Percentiles rank a stretch among this genome's conserved stretches.
phyloP scores from a whole-genome alignment of 2,113 vertebrate genomes.

The Phalacrocorax pelagicus region DNA sequence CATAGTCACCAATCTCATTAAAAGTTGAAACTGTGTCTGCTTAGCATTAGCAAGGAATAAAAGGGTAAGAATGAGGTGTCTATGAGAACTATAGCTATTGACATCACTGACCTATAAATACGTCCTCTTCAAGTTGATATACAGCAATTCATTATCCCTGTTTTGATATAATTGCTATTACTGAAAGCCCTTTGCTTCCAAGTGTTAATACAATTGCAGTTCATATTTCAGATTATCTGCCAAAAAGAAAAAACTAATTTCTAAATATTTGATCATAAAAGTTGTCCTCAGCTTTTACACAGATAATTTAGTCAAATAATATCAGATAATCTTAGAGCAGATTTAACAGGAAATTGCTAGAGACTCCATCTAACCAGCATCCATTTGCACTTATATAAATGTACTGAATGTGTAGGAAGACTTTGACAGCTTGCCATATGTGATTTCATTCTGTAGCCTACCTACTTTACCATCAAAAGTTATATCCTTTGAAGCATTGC shows the following conservation, averaged over 20 bases:
- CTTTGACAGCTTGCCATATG: slow-evolving; percentile 91
- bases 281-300: slow-evolving; percentile 73
- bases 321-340: slow-evolving; percentile 79
- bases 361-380: slow-evolving; percentile 77
- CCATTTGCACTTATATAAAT: slow-evolving; percentile 97
- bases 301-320: slow-evolving; percentile 84
- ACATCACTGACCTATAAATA: slow-evolving; percentile 80
- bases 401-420: slow-evolving; percentile 87
- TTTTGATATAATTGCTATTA: slow-evolving; percentile 79
- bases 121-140: slow-evolving; percentile 65
- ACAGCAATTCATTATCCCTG: slow-evolving; percentile 71
- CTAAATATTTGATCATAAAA: slow-evolving; percentile 84
- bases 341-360: slow-evolving; percentile 78
- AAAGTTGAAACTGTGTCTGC: slow-evolving; percentile 55
- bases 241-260: slow-evolving; percentile 77
- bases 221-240: slow-evolving; percentile 77
- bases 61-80: slow-evolving; percentile 57
- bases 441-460: slow-evolving; percentile 92
- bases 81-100: slow-evolving; percentile 71
- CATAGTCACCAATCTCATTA: slow-evolving; percentile 38
- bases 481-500: slow-evolving; percentile 88
- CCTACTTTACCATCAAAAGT: slow-evolving; percentile 89
- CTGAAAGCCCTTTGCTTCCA: slow-evolving; percentile 73
- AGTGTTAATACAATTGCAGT: slow-evolving; percentile 75
- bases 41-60: slow-evolving; percentile 53